Evolutionary conservation across 2,797 vertebrate species (phyloP).

Genomic region (Emydoidea blandingii): DNA sequence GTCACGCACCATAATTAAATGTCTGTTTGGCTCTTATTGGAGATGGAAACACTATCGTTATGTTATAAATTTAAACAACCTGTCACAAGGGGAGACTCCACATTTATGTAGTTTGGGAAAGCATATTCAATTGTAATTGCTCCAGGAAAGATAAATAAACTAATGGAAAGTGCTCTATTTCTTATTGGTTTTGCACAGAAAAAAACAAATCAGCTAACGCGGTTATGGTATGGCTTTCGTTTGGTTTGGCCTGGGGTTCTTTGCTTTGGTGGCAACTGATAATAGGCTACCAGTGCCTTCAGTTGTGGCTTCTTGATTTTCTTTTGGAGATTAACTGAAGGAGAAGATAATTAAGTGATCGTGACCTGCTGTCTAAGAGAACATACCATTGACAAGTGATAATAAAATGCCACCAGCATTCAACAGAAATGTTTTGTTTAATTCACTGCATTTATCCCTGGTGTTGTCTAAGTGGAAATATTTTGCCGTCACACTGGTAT

Average conservation of each 20-base stretch:
- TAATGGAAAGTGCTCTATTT: constrained; percentile 73
- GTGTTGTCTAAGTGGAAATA: constrained; percentile 80
- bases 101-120: constrained; percentile 75
- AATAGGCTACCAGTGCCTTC: background rate
- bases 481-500: constrained; percentile 75
- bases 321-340: constrained; percentile 44
- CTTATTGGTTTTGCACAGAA: constrained; percentile 66
- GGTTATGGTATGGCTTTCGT: constrained; percentile 66
- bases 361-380: background rate
- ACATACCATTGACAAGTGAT: constrained; percentile 32
- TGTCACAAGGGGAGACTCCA: constrained; percentile 74
- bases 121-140: constrained; percentile 77
- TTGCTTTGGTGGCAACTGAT: constrained; percentile 46
- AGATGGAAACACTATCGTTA: constrained; percentile 78
- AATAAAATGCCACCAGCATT: constrained; percentile 35
- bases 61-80: constrained; percentile 82
- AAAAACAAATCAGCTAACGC: constrained; percentile 51
- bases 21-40: constrained; percentile 79
- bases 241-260: constrained; percentile 37
- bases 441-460: constrained; percentile 30
- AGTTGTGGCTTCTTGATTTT: constrained; percentile 20
- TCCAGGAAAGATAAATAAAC: constrained; percentile 81
- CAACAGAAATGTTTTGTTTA: constrained; percentile 54
- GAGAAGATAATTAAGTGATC: background rate
- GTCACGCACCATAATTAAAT: constrained; percentile 79